These are phyloP conservation scores for Mesocricetus auratus DNA, from an alignment of 2,113 vertebrate genomes.

Conservation along the genomic window DNA sequence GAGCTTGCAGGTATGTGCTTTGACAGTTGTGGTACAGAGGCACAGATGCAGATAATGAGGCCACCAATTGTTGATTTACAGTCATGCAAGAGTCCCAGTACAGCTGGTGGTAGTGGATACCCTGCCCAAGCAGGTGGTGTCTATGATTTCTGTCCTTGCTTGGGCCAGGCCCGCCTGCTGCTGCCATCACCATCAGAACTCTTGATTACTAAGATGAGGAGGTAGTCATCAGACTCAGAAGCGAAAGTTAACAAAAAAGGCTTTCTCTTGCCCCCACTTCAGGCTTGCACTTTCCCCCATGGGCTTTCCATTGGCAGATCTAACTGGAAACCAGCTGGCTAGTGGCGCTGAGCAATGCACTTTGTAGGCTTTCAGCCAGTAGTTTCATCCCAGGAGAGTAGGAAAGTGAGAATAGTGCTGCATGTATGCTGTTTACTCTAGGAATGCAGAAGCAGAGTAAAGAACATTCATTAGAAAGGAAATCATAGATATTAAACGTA, in stretches of 20 bases:
- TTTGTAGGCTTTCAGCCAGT: neutral
- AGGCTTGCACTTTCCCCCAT: neutral
- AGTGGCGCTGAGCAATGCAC: neutral
- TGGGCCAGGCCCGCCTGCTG: neutral
- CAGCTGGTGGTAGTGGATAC: too few relatives aligned
- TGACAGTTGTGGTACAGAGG: neutral
- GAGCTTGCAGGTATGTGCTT: neutral
- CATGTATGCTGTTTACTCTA: neutral
- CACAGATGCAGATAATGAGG: neutral
- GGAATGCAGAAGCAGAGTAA: neutral
- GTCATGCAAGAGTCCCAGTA: too few relatives aligned
- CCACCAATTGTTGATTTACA: neutral
- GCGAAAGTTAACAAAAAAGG: neutral
- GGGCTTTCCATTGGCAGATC: neutral
- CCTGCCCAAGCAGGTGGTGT: neutral
- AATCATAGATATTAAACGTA: neutral
- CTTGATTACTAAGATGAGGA: neutral
- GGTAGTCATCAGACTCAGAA: neutral
- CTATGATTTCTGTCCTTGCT: accelerated
- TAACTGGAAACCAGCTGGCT: neutral
- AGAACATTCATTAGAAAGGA: neutral
- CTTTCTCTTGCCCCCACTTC: neutral
- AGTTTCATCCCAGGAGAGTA: neutral
- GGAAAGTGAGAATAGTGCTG: neutral
- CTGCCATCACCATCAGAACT: neutral